Evolutionary conservation across 2,888 invertebrate genomes (phyloP).

Genomic region (Agonopterix arenella): DNA sequence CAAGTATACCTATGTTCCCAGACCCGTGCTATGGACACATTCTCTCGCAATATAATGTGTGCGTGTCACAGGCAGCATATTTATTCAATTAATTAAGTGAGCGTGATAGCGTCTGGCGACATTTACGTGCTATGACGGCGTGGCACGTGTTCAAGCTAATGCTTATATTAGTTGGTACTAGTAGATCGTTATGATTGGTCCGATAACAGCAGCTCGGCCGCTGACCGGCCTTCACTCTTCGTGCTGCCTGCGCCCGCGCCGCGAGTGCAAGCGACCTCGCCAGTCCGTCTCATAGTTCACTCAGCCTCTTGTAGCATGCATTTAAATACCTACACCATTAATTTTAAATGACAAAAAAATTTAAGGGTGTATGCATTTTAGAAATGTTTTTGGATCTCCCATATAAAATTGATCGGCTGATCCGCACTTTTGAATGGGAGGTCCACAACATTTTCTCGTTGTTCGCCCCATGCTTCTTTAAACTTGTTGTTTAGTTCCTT

Average conservation of each 20-base stretch:
- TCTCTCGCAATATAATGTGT: conserved; percentile 7
- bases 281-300: conserved; percentile 38
- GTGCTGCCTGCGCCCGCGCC: conserved; percentile 31
- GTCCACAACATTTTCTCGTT: no score
- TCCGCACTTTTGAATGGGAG: no score
- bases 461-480: no score
- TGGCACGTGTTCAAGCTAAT: conserved; percentile 55
- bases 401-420: no score
- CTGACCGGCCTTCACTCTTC: conserved; percentile 72
- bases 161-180: conserved; percentile 37
- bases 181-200: conserved; percentile 55
- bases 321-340: no score
- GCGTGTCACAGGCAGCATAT: neutral
- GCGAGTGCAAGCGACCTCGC: conserved; percentile 43
- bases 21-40: neutral
- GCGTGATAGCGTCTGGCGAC: conserved; percentile 31
- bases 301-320: conserved; percentile 14
- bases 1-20: no score
- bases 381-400: no score
- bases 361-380: no score
- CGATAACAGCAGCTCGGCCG: conserved; percentile 66
- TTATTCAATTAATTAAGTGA: conserved; percentile 11
- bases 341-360: no score
- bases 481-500: no score
- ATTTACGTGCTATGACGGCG: conserved; percentile 25